Conservation (phyloP, 2,797 vertebrate genomes). For the Meriones psammophilus region DNA sequence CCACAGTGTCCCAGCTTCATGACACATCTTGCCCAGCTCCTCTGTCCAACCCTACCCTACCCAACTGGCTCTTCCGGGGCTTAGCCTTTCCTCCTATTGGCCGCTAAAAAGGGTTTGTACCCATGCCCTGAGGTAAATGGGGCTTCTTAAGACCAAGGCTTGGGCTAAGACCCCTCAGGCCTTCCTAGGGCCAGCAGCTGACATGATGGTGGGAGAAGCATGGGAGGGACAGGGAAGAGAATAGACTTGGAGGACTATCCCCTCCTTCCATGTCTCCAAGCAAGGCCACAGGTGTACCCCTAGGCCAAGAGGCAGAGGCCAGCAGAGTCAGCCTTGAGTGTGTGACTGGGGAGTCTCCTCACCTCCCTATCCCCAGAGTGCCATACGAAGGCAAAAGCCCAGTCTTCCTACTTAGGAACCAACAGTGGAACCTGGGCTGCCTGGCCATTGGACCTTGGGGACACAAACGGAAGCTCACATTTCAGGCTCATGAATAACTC, state of each 20-base stretch:
- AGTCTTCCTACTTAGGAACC: neutral
- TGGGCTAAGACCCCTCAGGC: neutral
- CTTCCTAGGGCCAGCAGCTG: neutral
- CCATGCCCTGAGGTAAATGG: neutral
- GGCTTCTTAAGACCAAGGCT: neutral
- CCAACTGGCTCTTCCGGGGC: neutral
- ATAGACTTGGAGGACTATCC: neutral
- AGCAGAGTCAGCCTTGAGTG: neutral
- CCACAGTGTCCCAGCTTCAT: neutral
- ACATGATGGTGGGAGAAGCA: rapidly evolving
- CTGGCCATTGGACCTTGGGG: neutral
- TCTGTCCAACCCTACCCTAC: neutral
- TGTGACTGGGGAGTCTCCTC: neutral
- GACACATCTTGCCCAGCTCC: neutral
- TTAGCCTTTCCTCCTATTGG: neutral
- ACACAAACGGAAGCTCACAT: slow-evolving; percentile 65
- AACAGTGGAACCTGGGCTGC: slow-evolving; percentile 50
- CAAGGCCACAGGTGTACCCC: neutral
- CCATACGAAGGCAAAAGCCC: neutral
- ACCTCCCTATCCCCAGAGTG: neutral
- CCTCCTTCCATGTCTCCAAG: neutral
- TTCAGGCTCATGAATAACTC: slow-evolving; percentile 82
- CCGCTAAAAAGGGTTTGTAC: neutral
- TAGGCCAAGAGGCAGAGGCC: slow-evolving; percentile 23
- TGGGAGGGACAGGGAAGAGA: rapidly evolving